Conservation (phyloP, 2,888 invertebrate genomes). For the Sminthurides aquaticus region DNA sequence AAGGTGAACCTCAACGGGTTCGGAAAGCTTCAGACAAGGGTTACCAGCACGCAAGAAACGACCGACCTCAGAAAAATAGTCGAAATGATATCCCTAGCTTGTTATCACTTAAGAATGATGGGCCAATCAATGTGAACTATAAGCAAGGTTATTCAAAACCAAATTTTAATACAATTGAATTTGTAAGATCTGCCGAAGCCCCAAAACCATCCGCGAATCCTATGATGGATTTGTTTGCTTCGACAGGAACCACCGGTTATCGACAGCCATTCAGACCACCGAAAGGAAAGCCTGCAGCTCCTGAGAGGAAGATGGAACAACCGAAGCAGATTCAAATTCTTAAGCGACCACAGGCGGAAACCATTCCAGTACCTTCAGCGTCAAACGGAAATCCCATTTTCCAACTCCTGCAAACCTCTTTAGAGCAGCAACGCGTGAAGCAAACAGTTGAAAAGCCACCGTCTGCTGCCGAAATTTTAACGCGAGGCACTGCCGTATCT, state of each 20-base stretch:
- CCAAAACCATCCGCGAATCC: not conserved
- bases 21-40: too few relatives aligned
- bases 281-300: not conserved
- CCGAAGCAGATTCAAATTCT: not conserved
- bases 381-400: constrained; percentile 13
- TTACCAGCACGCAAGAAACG: too few relatives aligned
- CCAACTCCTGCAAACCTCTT: constrained; percentile 8
- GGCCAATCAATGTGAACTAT: too few relatives aligned
- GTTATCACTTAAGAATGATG: too few relatives aligned
- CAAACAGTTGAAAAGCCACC: not conserved
- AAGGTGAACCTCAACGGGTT: not conserved
- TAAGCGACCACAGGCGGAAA: constrained; percentile 1
- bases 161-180: not conserved
- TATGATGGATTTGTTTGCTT: not conserved
- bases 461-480: not conserved
- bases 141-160: too few relatives aligned
- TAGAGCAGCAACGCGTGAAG: constrained; percentile 9
- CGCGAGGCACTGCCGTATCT: not conserved
- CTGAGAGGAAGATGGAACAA: too few relatives aligned
- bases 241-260: not conserved
- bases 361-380: not conserved
- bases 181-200: not conserved
- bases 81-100: too few relatives aligned
- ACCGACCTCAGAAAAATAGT: too few relatives aligned
- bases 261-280: not conserved